Base-by-base conservation (phyloP, 2,797 vertebrate species). In the Pipistrellus pygmaeus region DNA sequence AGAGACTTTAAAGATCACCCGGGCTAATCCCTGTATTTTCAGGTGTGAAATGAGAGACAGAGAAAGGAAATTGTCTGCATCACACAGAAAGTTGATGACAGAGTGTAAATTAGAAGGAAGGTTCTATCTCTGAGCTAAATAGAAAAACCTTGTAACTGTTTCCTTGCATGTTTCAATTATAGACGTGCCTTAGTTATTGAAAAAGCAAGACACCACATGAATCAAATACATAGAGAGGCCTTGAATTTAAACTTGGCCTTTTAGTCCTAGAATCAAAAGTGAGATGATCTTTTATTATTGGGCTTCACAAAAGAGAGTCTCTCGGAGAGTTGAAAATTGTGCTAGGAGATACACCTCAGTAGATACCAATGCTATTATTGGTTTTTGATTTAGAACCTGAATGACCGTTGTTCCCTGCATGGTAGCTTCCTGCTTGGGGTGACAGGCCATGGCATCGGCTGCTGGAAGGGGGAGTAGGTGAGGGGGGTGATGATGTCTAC, bases 1-100 rank as follows among this genome's bases (percentile, higher is more conserved):
- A 93, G 71, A 77, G 48, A 77, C 82, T 87, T 94, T 76, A 93
- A 93, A 95, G 62, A 87, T 93, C 21, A 85, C 85, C 68, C 62
- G 85, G 51, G 78, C 69, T 90, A 85, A 96, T 96, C 51, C 64
- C 25, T 90, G 46, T 71, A 85, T 85, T 94, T 92, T 81, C 11
- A 60, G 35, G 20, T 84, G 20, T 78, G 30, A 91, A 94, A 92
- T 88, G n/a, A 93, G 60, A 94, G 57, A 41, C 18, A 82, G 46
- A 90, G 30, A 91, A 41, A n/a, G 57, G 69, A 96, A 78, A 92
- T 82, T 88, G n/a, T 92, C 41, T 83, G 57, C 5, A 88, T 77
- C 41, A 60, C 55, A 77, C 64, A 93, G 90, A 66, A 92, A 90
- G 25, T 85, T 86, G 48, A 85, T 44, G 23, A 51, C 72, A 75